These are phyloP conservation scores for Schizopygopsis malacanthus DNA, from an alignment of 2,797 vertebrate genomes.

Conservation along the genomic window DNA sequence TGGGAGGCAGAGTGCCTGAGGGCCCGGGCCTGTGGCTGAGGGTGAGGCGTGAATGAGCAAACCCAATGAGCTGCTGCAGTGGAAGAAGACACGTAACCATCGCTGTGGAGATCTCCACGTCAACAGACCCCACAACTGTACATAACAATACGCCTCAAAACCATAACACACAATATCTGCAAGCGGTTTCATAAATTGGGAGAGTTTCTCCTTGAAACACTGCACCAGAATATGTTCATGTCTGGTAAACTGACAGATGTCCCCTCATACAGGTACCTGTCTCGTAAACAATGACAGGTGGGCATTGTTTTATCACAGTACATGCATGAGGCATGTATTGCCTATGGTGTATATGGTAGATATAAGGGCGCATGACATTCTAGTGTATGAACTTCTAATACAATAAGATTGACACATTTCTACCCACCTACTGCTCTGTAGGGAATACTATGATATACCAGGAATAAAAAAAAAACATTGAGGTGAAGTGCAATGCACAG, in stretches of 20 bases:
- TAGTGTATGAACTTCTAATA: conserved; percentile 32
- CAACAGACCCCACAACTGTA: conserved; percentile 7
- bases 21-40: conserved; percentile 52
- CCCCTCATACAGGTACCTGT: conserved; percentile 36
- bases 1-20: conserved; percentile 59
- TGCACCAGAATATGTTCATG: not conserved
- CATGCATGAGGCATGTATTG: conserved; percentile 41
- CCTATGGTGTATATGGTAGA: conserved; percentile 31
- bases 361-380: conserved; percentile 17
- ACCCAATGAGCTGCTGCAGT: conserved; percentile 59
- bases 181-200: conserved; percentile 32
- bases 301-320: conserved; percentile 37
- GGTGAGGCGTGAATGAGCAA: conserved; percentile 60
- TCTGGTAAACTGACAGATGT: conserved; percentile 36
- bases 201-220: conserved; percentile 16
- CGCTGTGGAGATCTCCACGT: conserved; percentile 42
- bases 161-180: conserved; percentile 35
- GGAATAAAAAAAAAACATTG: not conserved
- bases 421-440: conserved; percentile 18
- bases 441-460: conserved; percentile 3
- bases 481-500: not conserved
- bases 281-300: conserved; percentile 43
- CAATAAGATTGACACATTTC: conserved; percentile 43
- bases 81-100: conserved; percentile 56
- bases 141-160: conserved; percentile 36